Conservation (phyloP, 2,113 vertebrate species). For the Corvus hawaiiensis region DNA sequence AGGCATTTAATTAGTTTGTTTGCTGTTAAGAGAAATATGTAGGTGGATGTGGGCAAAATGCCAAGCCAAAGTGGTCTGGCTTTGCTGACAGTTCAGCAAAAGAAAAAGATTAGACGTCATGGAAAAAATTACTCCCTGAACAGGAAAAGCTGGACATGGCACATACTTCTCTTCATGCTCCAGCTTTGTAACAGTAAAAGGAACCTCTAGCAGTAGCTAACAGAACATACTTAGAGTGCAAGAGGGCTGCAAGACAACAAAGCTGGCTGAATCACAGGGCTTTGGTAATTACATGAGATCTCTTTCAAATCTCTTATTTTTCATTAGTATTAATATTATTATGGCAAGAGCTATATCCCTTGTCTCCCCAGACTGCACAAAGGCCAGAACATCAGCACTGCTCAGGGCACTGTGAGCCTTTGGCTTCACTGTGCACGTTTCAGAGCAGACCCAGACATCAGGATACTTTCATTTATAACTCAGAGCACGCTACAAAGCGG, state of each 20-base stretch:
- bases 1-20: conserved; percentile 67
- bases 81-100: conserved; percentile 64
- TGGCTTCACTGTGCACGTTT: rapidly evolving
- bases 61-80: conserved; percentile 52
- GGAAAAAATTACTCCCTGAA: conserved; percentile 54
- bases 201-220: conserved; percentile 45
- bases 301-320: neutral
- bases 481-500: neutral
- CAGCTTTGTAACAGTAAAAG: conserved; percentile 55
- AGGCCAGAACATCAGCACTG: neutral
- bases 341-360: neutral
- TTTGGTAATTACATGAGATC: neutral
- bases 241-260: neutral
- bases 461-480: neutral
- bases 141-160: conserved; percentile 45
- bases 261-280: neutral
- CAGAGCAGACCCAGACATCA: neutral
- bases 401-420: neutral
- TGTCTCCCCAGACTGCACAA: neutral
- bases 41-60: conserved; percentile 32
- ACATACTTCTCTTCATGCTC: conserved; percentile 23
- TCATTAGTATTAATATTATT: neutral
- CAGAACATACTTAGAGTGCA: neutral
- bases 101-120: conserved; percentile 47
- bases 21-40: conserved; percentile 54